phyloP scores from a whole-genome alignment of 2,888 invertebrate species.

The Fragum sueziense region DNA sequence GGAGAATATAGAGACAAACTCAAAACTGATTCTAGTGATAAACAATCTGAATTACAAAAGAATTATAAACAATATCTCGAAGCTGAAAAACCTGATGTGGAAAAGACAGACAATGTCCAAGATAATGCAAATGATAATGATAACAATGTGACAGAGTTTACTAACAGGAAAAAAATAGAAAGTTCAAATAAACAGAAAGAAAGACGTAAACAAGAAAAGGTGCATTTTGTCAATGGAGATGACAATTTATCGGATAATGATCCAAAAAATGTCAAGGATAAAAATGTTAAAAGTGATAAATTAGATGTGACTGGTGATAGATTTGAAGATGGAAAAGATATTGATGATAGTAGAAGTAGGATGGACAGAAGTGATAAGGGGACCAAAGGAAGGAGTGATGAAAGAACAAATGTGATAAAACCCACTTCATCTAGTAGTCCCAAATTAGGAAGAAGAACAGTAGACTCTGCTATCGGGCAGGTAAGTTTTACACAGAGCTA shows the following conservation, averaged over 20 bases:
- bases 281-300: not conserved
- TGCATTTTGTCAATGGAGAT: not conserved
- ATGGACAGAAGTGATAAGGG: not conserved
- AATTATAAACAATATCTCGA: conserved; percentile 66
- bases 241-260: not conserved
- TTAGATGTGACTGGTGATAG: not conserved
- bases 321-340: not conserved
- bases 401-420: conserved; percentile 32
- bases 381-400: not conserved
- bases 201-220: not conserved
- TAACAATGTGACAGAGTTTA: not conserved
- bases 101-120: conserved; percentile 23
- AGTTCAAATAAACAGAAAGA: not conserved
- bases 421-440: conserved; percentile 62
- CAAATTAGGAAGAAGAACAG: conserved; percentile 40
- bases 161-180: not conserved
- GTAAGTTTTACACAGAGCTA: conserved; percentile 34
- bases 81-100: conserved; percentile 71
- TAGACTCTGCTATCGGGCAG: conserved; percentile 70
- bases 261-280: not conserved
- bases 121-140: not conserved
- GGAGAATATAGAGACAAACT: not conserved
- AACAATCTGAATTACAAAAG: not conserved
- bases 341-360: not conserved
- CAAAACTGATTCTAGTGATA: not conserved